phyloP scores from a whole-genome alignment of 2,113 vertebrate species.

The Coturnix japonica region DNA sequence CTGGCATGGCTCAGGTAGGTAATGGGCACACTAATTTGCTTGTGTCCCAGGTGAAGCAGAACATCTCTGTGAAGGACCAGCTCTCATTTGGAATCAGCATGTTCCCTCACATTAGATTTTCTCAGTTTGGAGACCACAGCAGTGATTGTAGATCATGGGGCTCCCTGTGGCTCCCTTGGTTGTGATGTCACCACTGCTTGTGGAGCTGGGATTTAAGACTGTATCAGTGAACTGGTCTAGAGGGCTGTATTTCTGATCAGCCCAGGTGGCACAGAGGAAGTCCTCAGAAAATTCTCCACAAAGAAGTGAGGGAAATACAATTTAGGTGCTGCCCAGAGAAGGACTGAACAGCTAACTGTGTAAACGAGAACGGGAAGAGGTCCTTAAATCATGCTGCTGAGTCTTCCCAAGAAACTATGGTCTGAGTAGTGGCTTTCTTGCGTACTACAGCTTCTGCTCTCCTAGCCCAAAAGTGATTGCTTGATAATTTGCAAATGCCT shows the following conservation, averaged over 20 bases:
- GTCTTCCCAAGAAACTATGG: rapidly evolving
- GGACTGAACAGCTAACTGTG: rapidly evolving
- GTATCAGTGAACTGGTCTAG: rapidly evolving
- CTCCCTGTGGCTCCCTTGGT: neutral
- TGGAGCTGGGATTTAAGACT: neutral
- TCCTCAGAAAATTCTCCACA: neutral
- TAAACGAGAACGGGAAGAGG: neutral
- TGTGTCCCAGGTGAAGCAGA: rapidly evolving
- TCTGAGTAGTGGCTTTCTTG: rapidly evolving
- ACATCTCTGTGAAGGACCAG: rapidly evolving
- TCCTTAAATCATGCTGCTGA: neutral
- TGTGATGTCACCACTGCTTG: neutral
- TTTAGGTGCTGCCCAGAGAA: neutral
- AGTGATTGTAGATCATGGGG: rapidly evolving
- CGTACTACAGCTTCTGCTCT: neutral
- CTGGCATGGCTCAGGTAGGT: rapidly evolving
- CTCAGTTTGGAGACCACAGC: neutral
- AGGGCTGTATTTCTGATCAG: neutral
- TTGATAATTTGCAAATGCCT: neutral
- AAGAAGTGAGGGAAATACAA: rapidly evolving
- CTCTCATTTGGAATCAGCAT: rapidly evolving
- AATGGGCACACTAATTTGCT: neutral
- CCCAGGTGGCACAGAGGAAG: rapidly evolving
- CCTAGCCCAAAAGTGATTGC: neutral
- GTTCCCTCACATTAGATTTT: neutral